These are phyloP conservation scores for Hiodon alosoides DNA, from an alignment of 2,113 vertebrate species.

Conservation along the genomic window DNA sequence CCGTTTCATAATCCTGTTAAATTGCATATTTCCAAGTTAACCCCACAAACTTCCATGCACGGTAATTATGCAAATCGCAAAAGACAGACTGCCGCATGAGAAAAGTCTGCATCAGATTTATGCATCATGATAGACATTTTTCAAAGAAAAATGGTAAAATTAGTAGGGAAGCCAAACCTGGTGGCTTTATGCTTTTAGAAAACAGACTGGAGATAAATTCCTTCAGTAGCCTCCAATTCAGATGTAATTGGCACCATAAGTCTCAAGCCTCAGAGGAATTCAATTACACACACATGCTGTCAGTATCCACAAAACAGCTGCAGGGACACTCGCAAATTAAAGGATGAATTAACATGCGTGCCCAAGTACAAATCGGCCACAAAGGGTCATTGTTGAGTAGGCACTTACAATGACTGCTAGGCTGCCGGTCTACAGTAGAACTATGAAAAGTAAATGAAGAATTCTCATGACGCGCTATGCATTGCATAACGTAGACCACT, in stretches of 20 bases:
- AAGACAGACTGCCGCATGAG: conserved; percentile 1
- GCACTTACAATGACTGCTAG: neutral
- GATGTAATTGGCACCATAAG: neutral
- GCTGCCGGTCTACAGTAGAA: neutral
- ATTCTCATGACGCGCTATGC: too few relatives aligned
- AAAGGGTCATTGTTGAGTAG: too few relatives aligned
- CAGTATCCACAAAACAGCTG: neutral
- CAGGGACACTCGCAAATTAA: neutral
- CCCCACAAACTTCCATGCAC: neutral
- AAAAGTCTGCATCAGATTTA: neutral
- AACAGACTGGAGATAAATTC: neutral
- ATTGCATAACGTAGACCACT: too few relatives aligned
- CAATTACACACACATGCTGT: neutral
- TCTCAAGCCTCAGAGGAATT: neutral
- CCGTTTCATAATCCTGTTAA: neutral
- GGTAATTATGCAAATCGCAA: conserved; percentile 1
- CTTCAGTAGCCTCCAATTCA: neutral
- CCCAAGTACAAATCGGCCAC: neutral
- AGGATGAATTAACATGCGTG: neutral
- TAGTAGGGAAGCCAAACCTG: neutral
- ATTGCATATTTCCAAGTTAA: conserved; percentile 16
- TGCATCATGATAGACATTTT: conserved; percentile 4
- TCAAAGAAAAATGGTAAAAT: neutral
- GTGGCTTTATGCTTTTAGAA: neutral
- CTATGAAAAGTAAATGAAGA: too few relatives aligned